Conservation (phyloP, 2,888 invertebrate genomes). For the Clitarchus hookeri region DNA sequence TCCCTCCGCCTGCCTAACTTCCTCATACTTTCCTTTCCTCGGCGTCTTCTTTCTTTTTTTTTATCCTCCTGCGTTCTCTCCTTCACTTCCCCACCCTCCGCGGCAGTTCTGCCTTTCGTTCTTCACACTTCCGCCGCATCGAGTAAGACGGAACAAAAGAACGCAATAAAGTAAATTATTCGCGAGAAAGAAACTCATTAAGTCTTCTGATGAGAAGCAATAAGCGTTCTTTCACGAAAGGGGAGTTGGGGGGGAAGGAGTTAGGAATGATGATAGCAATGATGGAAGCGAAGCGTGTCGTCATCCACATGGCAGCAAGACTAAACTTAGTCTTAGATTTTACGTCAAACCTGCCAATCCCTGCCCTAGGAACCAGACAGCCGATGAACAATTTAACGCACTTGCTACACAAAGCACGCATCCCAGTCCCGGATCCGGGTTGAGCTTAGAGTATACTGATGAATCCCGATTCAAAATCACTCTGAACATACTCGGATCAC, state of each 20-base stretch:
- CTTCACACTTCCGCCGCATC: neutral
- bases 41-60: constrained; percentile 6
- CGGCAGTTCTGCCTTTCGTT: neutral
- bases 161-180: constrained; percentile 7
- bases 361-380: no score
- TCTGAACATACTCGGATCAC: no score
- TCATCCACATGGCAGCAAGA: neutral
- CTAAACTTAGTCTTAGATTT: neutral
- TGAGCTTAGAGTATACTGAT: no score
- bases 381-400: no score
- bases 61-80: neutral
- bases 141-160: neutral
- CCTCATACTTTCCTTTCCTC: neutral
- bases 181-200: constrained; percentile 1
- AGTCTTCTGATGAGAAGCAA: neutral
- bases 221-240: neutral
- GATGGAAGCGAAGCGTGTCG: neutral
- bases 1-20: constrained; percentile 1
- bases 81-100: neutral
- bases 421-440: no score
- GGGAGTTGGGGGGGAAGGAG: neutral
- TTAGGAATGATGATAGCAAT: neutral
- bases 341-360: no score
- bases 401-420: no score
- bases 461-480: no score